Evolutionary conservation across 2,113 vertebrate species (phyloP), one percentile per base, ranked within the genome.

Genomic region (Pimephales promelas): DNA sequence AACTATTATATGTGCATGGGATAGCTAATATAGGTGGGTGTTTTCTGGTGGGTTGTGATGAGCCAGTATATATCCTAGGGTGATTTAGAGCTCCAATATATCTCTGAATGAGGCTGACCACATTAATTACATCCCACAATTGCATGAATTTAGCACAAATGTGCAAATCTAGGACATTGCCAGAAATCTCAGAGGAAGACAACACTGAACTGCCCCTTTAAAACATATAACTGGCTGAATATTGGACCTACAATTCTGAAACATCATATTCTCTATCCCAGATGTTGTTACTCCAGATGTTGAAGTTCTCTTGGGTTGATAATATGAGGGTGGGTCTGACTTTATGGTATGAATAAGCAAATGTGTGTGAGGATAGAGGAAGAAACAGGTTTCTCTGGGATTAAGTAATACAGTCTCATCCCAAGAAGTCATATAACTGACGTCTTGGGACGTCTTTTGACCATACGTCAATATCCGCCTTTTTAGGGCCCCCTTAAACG

Each of bases 311-410:
- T 36, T 13, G 20, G 49, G 73, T 77, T 31, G 34, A 31, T 34
- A 75, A 31, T 75, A 18, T 18, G 54, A 52, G 47, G 11, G 26
- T 22, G 3, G 9, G 13, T 34, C 26, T 54, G 26, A 20, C 72
- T 18, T 34, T 5, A 20, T 20, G 3, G 20, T 77, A 20, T 40
- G 11, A 76, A 57, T 77, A 54, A 40, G 54, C 20, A 57, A 20
- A 9, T 52, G 61, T 49, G 83, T 86, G 83, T 64, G 66, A 81
- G 81, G 78, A 73, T 40, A 40, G 40, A 52, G 47, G 40, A 40
- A 76, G 73, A 26, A 75, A 59, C n/a, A n/a, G 10, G 20, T 56
- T 76, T 76, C 28, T 14, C 7, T 56, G 73, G 28, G 28, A 76
- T 6, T 43, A 43, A n/a, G n/a, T n/a, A n/a, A n/a, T n/a, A n/a